Base-by-base conservation (phyloP, 2,888 invertebrate species). In the Drosophila lacicola region DNA sequence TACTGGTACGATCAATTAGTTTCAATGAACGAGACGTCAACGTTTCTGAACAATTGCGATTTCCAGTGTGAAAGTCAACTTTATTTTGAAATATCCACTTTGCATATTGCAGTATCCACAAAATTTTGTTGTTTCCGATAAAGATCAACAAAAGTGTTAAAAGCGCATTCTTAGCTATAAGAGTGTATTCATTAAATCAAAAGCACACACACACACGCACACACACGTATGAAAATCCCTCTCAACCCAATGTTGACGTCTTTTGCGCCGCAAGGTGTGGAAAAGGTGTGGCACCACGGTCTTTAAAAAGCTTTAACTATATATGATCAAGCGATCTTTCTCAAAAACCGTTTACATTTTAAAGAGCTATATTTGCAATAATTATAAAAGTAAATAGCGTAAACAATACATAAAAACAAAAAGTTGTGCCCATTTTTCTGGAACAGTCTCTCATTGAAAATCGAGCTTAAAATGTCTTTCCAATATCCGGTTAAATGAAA, bases 1-100 rank as follows among this genome's bases (percentile, higher is more conserved):
- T 75, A 84, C 78, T 78, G 63, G 79, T 49, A 14, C 64, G 62
- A 72, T 82, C 82, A 83, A 83, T 83, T 83, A 74, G 83, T 57
- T 66, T 77, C 86, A 83, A 85, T 83, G 78, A 44, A 44, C 66
- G 41, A 67, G 42, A 25, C 46, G 37, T n/a, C 54, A 42, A n/a
- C 73, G 41, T 36, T 33, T 51, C 41, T 17, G 21, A 50, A 10
- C 66, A 77, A 74, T 74, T 67, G 72, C 47, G 51, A 62, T 60
- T 21, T 39, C 14, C 36, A 37, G 21, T 21, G 34, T 67, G 13
- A 53, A 57, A 53, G 45, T 46, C 41, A 42, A 42, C 17, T 57
- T 47, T 36, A 65, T 58, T 65, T 50, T 50, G 36, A 37, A 70
- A 44, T 51, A 36, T 13, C 17, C 11, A 13, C 14, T 74, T 74